phyloP scores from a whole-genome alignment of 1,140 invertebrate species.

The Lordiphosa clarofinis region DNA sequence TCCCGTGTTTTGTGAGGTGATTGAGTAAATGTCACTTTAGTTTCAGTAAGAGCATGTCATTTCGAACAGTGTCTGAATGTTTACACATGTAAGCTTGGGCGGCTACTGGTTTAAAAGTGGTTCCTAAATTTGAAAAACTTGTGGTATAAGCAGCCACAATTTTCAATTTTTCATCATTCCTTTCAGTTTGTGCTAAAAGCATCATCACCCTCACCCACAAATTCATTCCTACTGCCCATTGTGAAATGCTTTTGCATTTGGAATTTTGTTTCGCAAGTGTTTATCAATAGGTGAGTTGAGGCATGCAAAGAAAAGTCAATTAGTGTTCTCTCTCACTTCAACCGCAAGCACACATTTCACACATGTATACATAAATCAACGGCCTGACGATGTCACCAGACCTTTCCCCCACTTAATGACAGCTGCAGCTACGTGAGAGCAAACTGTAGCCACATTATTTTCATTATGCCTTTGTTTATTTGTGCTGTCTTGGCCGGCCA shows the following conservation, averaged over 20 bases:
- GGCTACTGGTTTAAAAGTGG: too few relatives aligned
- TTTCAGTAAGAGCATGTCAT: too few relatives aligned
- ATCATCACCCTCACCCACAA: constrained; percentile 5
- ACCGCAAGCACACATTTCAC: constrained; percentile 3
- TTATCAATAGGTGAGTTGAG: constrained; percentile 65
- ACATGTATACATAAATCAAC: constrained; percentile 37
- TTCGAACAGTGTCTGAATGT: too few relatives aligned
- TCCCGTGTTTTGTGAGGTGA: too few relatives aligned
- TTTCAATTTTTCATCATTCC: too few relatives aligned
- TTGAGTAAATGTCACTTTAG: too few relatives aligned
- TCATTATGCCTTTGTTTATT: constrained; percentile 60
- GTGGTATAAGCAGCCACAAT: too few relatives aligned
- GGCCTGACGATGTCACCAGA: constrained; percentile 29
- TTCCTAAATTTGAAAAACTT: too few relatives aligned
- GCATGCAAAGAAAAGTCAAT: constrained; percentile 35
- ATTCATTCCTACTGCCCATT: constrained; percentile 17
- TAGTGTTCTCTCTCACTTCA: constrained; percentile 39
- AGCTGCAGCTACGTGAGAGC: constrained; percentile 50
- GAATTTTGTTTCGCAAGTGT: constrained; percentile 47
- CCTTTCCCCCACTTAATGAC: constrained; percentile 61
- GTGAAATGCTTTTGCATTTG: constrained; percentile 19
- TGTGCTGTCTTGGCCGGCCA: constrained; percentile 24
- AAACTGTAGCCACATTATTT: constrained; percentile 72
- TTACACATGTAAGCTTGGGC: too few relatives aligned
- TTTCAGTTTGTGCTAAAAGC: not conserved